Evolutionary conservation across 2,797 vertebrate genomes (phyloP).

Genomic region (Manis crassicaudata): DNA sequence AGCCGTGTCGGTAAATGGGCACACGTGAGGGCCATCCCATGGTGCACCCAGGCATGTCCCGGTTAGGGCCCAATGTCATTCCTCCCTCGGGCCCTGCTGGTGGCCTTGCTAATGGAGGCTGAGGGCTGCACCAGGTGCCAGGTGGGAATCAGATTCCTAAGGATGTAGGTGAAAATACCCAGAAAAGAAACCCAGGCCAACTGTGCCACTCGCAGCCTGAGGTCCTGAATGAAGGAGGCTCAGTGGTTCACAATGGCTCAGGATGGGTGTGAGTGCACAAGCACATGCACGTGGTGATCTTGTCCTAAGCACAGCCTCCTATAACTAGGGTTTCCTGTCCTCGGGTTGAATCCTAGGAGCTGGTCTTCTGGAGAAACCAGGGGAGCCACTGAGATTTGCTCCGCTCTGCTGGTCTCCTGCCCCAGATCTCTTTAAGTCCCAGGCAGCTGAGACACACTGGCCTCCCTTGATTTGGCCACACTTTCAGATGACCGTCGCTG

Average conservation of each 20-base stretch:
- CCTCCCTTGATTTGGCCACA: neutral
- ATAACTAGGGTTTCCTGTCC: neutral
- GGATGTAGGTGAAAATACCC: neutral
- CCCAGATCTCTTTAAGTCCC: neutral
- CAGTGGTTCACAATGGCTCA: no score
- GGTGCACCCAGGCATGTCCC: rapidly evolving
- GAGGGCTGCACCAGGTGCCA: neutral
- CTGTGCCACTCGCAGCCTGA: rapidly evolving
- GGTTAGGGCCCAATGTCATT: rapidly evolving
- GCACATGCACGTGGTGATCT: rapidly evolving
- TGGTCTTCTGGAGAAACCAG: neutral
- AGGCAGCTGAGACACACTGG: rapidly evolving
- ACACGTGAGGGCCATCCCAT: rapidly evolving
- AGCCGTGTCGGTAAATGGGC: no score
- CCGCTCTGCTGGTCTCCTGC: neutral
- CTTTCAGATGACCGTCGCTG: neutral
- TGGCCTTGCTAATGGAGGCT: neutral
- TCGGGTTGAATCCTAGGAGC: neutral
- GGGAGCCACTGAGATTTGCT: neutral
- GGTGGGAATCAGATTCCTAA: neutral
- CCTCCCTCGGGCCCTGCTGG: rapidly evolving
- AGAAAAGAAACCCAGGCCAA: neutral
- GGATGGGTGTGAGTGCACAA: no score
- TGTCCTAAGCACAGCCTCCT: neutral
- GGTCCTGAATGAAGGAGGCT: rapidly evolving